phyloP scores from a whole-genome alignment of 2,888 invertebrate species.

The Stenchaetothrips biformis region DNA sequence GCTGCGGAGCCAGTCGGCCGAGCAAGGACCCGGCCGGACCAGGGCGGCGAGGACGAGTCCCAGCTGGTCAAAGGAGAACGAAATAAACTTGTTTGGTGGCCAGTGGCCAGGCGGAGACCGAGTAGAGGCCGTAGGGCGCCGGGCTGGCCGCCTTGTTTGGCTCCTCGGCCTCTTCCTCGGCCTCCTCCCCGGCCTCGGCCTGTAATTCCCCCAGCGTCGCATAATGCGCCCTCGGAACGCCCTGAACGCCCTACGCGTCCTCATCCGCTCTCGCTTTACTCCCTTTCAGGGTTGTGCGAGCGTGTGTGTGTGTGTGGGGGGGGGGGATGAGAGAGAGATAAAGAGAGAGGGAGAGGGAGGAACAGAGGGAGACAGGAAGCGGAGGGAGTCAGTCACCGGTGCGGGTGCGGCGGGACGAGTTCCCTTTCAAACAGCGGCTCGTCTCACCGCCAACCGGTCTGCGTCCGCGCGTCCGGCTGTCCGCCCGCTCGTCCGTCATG shows the following conservation, averaged over 20 bases:
- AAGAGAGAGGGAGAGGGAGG: not conserved
- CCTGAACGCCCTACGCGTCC: too few relatives aligned
- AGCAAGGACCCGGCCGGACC: too few relatives aligned
- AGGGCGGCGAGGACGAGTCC: not conserved
- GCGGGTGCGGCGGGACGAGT: not conserved
- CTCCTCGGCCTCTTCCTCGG: not conserved
- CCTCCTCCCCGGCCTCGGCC: not conserved
- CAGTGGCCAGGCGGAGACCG: not conserved
- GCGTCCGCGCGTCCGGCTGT: not conserved
- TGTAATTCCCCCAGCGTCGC: not conserved
- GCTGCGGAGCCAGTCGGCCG: too few relatives aligned
- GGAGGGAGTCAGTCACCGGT: not conserved
- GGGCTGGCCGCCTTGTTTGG: not conserved
- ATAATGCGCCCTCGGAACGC: not conserved
- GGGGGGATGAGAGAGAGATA: not conserved
- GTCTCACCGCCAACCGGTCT: not conserved
- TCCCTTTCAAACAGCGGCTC: not conserved
- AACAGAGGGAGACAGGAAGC: not conserved
- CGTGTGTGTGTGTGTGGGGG: not conserved
- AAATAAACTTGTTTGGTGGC: not conserved
- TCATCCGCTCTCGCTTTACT: too few relatives aligned
- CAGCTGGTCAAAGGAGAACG: slow-evolving; percentile 1
- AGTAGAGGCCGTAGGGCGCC: not conserved
- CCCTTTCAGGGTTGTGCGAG: not conserved
- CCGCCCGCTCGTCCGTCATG: not conserved